Percentiles rank a stretch among this genome's conserved stretches.
phyloP scores from a whole-genome alignment of 2,113 vertebrate genomes.

The Chroicocephalus ridibundus region DNA sequence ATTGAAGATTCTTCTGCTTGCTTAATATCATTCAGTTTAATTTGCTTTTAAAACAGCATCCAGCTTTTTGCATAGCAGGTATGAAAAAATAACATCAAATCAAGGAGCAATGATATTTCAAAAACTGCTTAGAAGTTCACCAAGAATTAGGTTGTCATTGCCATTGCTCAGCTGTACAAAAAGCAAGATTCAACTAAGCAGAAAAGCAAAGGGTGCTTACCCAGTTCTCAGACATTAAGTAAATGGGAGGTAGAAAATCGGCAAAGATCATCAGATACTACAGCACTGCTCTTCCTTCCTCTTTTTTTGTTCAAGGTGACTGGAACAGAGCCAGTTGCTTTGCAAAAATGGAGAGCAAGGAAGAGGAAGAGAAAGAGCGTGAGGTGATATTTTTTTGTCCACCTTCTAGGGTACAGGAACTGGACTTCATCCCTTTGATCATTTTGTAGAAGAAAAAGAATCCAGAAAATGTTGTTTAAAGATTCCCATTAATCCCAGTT shows the following conservation, averaged over 20 bases:
- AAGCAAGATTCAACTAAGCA: not conserved
- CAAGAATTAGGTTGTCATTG: not conserved
- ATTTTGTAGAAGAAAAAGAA: not conserved
- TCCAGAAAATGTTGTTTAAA: not conserved
- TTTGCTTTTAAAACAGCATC: conserved; percentile 5
- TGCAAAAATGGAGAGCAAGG: not conserved
- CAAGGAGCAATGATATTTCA: not conserved
- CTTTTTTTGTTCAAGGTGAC: not conserved
- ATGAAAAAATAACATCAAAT: not conserved
- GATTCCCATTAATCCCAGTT: not conserved
- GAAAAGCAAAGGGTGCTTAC: not conserved
- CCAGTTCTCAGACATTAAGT: not conserved
- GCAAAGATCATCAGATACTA: not conserved
- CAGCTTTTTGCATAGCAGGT: not conserved
- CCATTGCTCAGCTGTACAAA: not conserved
- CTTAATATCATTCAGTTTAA: not conserved
- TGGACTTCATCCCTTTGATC: not conserved
- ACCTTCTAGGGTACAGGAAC: not conserved
- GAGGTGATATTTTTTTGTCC: not conserved
- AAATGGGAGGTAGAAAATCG: not conserved
- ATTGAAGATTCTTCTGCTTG: not conserved
- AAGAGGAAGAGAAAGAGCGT: not conserved
- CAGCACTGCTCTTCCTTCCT: not conserved
- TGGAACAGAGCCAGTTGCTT: not conserved
- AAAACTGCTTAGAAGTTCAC: not conserved